These are phyloP conservation scores for Lepidurus arcticus DNA, from an alignment of 1,140 invertebrate genomes.

Conservation along the genomic window DNA sequence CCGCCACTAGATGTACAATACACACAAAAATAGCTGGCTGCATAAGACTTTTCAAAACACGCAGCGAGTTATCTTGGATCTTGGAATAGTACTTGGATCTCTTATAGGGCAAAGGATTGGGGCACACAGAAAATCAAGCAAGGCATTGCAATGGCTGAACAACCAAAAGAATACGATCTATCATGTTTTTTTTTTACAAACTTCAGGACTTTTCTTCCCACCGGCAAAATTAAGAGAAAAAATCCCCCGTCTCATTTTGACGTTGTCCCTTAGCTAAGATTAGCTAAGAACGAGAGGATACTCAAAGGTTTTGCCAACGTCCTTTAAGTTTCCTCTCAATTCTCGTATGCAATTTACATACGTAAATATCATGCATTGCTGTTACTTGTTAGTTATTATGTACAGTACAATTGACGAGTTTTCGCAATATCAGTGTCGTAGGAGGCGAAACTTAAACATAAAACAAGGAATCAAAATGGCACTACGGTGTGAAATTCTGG, in stretches of 20 bases:
- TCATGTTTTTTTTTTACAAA: not conserved
- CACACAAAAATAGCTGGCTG: constrained; percentile 18
- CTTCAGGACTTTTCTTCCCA: not conserved
- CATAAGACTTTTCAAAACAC: not conserved
- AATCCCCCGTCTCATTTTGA: not conserved
- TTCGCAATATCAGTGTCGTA: too few relatives aligned
- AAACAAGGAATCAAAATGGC: not conserved
- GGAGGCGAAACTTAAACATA: too few relatives aligned
- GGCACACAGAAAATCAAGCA: constrained; percentile 10
- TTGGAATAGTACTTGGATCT: not conserved
- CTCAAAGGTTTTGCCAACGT: too few relatives aligned
- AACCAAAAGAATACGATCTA: not conserved
- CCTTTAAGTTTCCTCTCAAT: too few relatives aligned
- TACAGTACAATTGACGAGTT: too few relatives aligned
- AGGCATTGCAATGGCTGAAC: not conserved
- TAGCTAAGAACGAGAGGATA: too few relatives aligned
- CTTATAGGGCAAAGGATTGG: not conserved
- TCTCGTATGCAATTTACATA: too few relatives aligned
- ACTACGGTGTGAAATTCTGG: not conserved
- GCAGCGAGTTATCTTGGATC: not conserved
- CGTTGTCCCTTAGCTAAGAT: too few relatives aligned
- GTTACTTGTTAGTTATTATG: too few relatives aligned
- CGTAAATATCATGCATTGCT: too few relatives aligned
- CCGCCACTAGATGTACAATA: constrained; percentile 13
- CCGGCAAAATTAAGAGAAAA: not conserved